Conservation (phyloP, 2,797 vertebrate species). For the Hephaestus fuliginosus region DNA sequence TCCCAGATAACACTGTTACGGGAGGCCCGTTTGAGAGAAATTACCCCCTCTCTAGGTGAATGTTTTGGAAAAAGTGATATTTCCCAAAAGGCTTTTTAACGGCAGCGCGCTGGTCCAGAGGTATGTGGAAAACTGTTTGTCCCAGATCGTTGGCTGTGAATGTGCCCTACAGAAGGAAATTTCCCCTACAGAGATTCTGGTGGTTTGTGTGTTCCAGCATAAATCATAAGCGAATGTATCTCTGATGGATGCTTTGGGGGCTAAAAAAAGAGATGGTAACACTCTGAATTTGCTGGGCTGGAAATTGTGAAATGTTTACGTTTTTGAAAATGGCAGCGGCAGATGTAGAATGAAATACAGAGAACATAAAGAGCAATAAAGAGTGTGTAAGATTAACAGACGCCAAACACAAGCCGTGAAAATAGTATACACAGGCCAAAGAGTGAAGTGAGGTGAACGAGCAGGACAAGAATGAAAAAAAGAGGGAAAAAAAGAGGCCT, state of each 20-base stretch:
- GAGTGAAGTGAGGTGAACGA: slow-evolving; percentile 9
- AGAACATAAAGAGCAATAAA: slow-evolving; percentile 30
- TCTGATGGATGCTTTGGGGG: slow-evolving; percentile 49
- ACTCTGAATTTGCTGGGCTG: slow-evolving; percentile 35
- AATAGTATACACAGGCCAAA: neutral
- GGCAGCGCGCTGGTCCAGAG: slow-evolving; percentile 48
- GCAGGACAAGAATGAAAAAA: slow-evolving; percentile 1
- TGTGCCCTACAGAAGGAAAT: slow-evolving; percentile 65
- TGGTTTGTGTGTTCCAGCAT: slow-evolving; percentile 68
- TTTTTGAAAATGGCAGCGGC: slow-evolving; percentile 49
- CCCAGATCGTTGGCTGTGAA: slow-evolving; percentile 74
- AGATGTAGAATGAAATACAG: slow-evolving; percentile 56
- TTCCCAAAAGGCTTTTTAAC: slow-evolving; percentile 61
- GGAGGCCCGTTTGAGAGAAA: slow-evolving; percentile 38
- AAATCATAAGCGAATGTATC: slow-evolving; percentile 65
- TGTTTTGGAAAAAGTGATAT: slow-evolving; percentile 67
- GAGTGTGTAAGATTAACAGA: slow-evolving; percentile 15
- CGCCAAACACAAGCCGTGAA: slow-evolving; percentile 9
- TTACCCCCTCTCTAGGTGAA: slow-evolving; percentile 25
- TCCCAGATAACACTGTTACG: slow-evolving; percentile 16
- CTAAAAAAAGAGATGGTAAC: slow-evolving; percentile 25
- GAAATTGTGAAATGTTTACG: slow-evolving; percentile 52
- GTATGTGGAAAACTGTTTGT: slow-evolving; percentile 75
- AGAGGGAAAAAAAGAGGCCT: neutral
- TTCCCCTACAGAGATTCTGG: slow-evolving; percentile 49